These are phyloP conservation scores for Silvanus unidentatus DNA, from an alignment of 2,888 invertebrate species.

Conservation along the genomic window DNA sequence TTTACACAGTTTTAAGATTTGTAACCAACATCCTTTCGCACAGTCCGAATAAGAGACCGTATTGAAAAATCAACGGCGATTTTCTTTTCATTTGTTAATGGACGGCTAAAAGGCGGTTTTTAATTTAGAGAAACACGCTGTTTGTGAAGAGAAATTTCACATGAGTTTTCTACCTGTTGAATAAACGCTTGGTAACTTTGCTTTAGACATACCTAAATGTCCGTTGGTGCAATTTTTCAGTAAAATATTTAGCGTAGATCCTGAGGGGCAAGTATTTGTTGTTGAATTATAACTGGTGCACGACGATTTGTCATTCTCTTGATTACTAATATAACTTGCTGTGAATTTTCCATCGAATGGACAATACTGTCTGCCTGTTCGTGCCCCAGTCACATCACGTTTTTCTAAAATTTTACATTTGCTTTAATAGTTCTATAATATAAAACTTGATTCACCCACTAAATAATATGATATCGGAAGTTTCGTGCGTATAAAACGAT, in stretches of 20 bases:
- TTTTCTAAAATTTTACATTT: conserved; percentile 45
- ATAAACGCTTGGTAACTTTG: no score
- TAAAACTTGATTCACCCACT: conserved; percentile 47
- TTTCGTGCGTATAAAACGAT: conserved; percentile 34
- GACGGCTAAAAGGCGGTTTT: no score
- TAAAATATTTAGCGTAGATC: conserved; percentile 52
- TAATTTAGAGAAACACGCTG: no score
- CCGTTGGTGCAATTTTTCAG: conserved; percentile 51
- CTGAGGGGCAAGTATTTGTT: conserved; percentile 57
- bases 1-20: no score
- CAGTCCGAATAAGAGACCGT: no score
- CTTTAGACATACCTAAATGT: no score
- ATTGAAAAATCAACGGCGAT: no score
- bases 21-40: no score
- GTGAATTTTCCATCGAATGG: conserved; percentile 58
- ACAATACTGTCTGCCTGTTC: conserved; percentile 55
- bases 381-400: conserved; percentile 48
- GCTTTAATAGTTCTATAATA: conserved; percentile 6
- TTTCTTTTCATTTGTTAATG: no score
- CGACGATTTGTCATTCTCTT: conserved; percentile 47
- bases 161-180: no score
- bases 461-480: conserved; percentile 53
- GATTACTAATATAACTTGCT: conserved; percentile 52
- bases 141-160: no score
- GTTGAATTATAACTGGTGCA: conserved; percentile 53